Percentiles rank a stretch among this genome's conserved stretches.
These are phyloP conservation scores for Microplitis mediator DNA, from an alignment of 1,140 invertebrate genomes.

Conservation along the genomic window DNA sequence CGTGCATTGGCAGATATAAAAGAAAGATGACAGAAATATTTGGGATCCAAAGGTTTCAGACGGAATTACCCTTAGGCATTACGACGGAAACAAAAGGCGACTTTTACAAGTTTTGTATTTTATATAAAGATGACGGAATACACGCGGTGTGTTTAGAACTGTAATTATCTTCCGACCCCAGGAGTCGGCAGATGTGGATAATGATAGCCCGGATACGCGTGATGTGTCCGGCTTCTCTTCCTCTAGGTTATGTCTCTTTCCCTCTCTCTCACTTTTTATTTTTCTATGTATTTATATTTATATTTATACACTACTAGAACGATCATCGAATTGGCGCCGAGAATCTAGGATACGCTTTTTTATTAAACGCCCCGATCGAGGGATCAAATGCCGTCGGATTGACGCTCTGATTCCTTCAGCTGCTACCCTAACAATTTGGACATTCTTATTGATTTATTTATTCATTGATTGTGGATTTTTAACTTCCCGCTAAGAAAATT, in stretches of 20 bases:
- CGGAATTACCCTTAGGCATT: not conserved
- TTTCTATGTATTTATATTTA: no score
- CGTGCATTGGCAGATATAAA: not conserved
- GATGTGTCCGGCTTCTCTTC: constrained; percentile 44
- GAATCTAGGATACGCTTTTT: no score
- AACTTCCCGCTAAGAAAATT: no score
- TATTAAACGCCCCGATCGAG: no score
- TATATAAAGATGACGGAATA: constrained; percentile 25
- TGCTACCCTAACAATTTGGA: no score
- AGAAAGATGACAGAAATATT: not conserved
- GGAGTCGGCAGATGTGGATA: constrained; percentile 50
- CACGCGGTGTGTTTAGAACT: constrained; percentile 13
- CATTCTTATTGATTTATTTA: no score
- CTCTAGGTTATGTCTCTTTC: not conserved
- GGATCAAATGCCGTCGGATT: no score
- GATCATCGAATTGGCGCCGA: no score
- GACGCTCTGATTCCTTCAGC: no score
- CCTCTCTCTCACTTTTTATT: not conserved
- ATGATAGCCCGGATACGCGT: constrained; percentile 48
- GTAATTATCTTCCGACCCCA: constrained; percentile 45
- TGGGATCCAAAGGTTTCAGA: not conserved
- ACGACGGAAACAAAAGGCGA: constrained; percentile 18
- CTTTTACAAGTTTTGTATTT: not conserved
- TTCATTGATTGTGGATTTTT: no score
- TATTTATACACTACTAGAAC: no score